phyloP scores from a whole-genome alignment of 2,888 invertebrate species.

The Physocephala rufipes region DNA sequence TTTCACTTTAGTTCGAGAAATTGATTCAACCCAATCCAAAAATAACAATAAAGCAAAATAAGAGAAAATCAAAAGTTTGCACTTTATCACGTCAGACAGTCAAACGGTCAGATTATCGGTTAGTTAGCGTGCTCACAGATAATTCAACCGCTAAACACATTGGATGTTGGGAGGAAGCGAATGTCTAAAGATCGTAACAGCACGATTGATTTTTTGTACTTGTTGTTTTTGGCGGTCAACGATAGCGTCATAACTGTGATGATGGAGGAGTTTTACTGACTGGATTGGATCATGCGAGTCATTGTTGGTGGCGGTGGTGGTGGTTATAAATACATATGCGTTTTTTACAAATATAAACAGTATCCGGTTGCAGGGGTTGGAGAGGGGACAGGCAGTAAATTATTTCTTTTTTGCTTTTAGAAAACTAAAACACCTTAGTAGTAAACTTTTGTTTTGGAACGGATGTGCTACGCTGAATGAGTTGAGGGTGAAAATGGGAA shows the following conservation, averaged over 20 bases:
- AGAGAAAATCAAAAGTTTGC: conserved; percentile 8
- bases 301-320: background rate
- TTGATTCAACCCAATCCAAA: background rate
- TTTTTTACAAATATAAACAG: conserved; percentile 1
- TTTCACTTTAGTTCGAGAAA: conserved; percentile 26
- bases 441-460: background rate
- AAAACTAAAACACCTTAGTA: no score
- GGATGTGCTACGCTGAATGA: background rate
- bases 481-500: background rate
- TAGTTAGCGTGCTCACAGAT: background rate
- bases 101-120: background rate
- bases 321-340: background rate
- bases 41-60: conserved; percentile 4
- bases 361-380: conserved; percentile 18
- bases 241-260: background rate
- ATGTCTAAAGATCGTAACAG: conserved; percentile 24
- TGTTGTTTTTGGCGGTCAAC: conserved; percentile 1
- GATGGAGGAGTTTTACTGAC: background rate
- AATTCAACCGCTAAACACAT: conserved; percentile 6
- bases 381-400: background rate
- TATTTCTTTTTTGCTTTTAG: background rate
- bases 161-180: conserved; percentile 29
- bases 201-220: conserved; percentile 7
- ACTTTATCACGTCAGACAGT: conserved; percentile 4
- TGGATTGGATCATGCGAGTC: background rate